Evolutionary conservation across 1,140 invertebrate genomes (phyloP).

Genomic region (Bombus superbus): DNA sequence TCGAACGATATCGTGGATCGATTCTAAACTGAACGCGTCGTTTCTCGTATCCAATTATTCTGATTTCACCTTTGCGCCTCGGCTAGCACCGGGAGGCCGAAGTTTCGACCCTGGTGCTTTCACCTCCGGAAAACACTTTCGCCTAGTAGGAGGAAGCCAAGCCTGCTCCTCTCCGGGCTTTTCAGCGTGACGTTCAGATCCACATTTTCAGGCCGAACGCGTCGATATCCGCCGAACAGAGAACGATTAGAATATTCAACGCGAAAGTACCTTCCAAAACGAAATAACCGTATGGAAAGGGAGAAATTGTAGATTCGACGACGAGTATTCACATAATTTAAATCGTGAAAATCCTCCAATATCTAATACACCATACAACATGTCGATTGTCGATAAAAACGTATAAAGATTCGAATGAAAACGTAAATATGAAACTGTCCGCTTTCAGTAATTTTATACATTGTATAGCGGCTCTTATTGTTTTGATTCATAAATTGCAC

Average conservation of each 20-base stretch:
- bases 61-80: constrained; percentile 20
- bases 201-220: background rate
- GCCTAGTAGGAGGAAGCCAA: constrained; percentile 41
- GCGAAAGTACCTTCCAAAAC: background rate
- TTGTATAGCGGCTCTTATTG: too few species aligned
- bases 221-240: background rate
- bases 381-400: too few species aligned
- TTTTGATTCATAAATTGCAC: too few species aligned
- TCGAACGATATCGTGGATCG: background rate
- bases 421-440: too few species aligned
- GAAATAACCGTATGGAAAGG: background rate
- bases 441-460: too few species aligned
- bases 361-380: background rate
- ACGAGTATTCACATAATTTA: background rate
- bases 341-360: background rate
- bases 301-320: too few species aligned
- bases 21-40: background rate
- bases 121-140: constrained; percentile 67
- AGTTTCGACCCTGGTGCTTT: constrained; percentile 55
- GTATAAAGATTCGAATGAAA: too few species aligned
- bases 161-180: background rate
- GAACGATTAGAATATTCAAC: background rate
- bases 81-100: background rate
- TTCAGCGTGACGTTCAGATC: background rate
- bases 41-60: background rate